These are phyloP conservation scores for Tretioscincus oriximinensis DNA, from an alignment of 2,113 vertebrate species.

Conservation along the genomic window DNA sequence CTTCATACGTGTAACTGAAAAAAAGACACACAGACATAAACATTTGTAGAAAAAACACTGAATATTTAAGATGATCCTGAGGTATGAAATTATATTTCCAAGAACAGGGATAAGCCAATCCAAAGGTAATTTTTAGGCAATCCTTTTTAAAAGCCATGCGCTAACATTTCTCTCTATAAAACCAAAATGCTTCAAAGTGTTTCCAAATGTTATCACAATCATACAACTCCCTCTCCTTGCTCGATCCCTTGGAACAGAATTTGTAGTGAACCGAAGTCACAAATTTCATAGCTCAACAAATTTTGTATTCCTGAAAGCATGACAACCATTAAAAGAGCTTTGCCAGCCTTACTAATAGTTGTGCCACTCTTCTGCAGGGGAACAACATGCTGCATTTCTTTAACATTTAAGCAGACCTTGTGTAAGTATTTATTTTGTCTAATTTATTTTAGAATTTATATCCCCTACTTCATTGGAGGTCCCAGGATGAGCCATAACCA, in stretches of 20 bases:
- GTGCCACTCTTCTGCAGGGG: no score
- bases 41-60: not conserved
- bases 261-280: not conserved
- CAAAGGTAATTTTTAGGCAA: not conserved
- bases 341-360: no score
- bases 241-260: no score
- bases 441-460: no score
- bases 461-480: no score
- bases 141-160: not conserved
- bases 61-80: not conserved
- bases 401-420: no score
- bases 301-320: not conserved
- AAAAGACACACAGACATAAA: not conserved
- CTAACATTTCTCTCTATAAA: not conserved
- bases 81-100: not conserved
- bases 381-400: no score
- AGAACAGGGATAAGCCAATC: no score
- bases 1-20: slow-evolving; percentile 52
- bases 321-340: no score
- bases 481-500: no score
- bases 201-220: not conserved
- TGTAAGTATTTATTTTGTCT: no score
- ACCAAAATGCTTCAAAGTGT: not conserved
- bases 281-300: not conserved
- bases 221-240: not conserved